Evolutionary conservation across 2,888 invertebrate species (phyloP), one percentile per base, ranked within the genome.

Genomic region (Desoria tigrina): DNA sequence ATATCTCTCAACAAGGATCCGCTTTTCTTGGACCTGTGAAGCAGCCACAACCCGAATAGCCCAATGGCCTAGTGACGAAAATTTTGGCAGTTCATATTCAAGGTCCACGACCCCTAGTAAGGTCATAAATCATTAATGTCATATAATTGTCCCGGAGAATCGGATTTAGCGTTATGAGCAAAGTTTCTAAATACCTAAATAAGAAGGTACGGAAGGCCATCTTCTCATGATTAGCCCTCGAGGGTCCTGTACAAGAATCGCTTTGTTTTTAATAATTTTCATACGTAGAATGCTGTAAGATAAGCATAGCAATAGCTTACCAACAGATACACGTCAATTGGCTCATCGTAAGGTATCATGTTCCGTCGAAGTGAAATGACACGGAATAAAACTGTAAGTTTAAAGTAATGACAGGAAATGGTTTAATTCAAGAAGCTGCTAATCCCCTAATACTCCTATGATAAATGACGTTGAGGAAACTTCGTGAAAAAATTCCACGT

Each of bases 31-130:
- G 4, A 77, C 69, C 72, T 81, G 81, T 9, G 77, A 77, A 60
- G 78, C 76, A 3, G 80, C 79, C 64, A 78, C 76, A 0, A 80
- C 79, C 51, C 78, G 76, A 37, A 81, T 79, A 65, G 74, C 79
- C 81, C 81, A 81, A 63, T 76, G 75, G 1, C 81, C 81, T 56
- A 79, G 76, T 65, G 79, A 78, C n/a, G 79, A 77, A 42, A 79
- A 77, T 58, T 78, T 77, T 4, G 81, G 81, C 45, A 81, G 74
- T 42, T 77, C 77, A 63, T 79, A 80, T 24, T 66, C 66, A 65
- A 80, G 71, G 60, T 79, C 80, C 4, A 79, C 77, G 3, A 81
- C 80, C 42, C 81, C 81, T 78, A 69, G 32, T 14, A 61, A n/a
- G n/a, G n/a, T n/a, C n/a, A n/a, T 23, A 45, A 7, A 45, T 23